These are phyloP conservation scores for Archips crataeganus DNA, from an alignment of 2,888 invertebrate genomes.

Conservation along the genomic window DNA sequence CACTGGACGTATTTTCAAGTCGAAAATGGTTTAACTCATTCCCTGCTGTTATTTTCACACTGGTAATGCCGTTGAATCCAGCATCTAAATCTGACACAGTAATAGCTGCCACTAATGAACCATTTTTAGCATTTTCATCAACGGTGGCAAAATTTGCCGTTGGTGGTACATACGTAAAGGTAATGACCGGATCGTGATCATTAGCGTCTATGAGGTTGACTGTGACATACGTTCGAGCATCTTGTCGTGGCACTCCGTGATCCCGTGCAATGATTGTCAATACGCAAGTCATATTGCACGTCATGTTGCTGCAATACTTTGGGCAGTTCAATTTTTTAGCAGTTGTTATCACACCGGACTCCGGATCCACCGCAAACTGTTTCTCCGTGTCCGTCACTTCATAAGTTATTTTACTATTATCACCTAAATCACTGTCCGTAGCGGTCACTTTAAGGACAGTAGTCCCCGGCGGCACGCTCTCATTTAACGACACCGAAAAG, in stretches of 20 bases:
- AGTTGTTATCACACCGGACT: conserved; percentile 95
- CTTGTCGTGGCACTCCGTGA: conserved; percentile 95
- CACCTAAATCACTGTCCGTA: conserved; percentile 96
- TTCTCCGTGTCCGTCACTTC: conserved; percentile 93
- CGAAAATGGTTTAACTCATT: conserved; percentile 97
- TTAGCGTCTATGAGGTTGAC: conserved; percentile 97
- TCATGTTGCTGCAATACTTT: conserved; percentile 89
- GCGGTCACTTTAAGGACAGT: conserved; percentile 96
- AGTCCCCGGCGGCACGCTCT: conserved; percentile 96
- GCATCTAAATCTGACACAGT: conserved; percentile 97
- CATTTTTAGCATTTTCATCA: conserved; percentile 96
- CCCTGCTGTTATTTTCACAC: conserved; percentile 93
- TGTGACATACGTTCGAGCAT: conserved; percentile 96
- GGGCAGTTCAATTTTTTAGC: conserved; percentile 93
- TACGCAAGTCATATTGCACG: conserved; percentile 96
- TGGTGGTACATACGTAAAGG: conserved; percentile 93
- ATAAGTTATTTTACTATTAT: conserved; percentile 96
- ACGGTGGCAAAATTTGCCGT: conserved; percentile 96
- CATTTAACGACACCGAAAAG: conserved; percentile 96
- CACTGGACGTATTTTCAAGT: conserved; percentile 93
- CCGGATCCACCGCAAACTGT: conserved; percentile 96
- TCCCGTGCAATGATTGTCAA: conserved; percentile 97
- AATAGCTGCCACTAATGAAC: conserved; percentile 96
- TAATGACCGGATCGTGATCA: conserved; percentile 96
- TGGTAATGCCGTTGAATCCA: conserved; percentile 96